Percentiles rank a stretch among this genome's conserved stretches.
These are phyloP conservation scores for Meteorus cinctellus DNA, from an alignment of 2,888 invertebrate species.

Conservation along the genomic window DNA sequence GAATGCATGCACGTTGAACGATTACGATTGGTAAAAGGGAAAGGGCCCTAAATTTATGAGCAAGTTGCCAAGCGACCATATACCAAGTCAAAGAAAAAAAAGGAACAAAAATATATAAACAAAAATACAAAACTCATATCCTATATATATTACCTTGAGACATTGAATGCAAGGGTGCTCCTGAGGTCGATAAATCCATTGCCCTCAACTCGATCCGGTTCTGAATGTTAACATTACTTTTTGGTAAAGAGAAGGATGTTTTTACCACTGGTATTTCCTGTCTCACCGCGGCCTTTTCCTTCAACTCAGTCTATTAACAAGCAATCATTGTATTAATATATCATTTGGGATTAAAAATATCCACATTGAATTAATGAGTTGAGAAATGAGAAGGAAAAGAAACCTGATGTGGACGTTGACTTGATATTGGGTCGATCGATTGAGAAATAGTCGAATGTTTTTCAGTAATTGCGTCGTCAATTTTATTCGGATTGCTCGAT, in stretches of 20 bases:
- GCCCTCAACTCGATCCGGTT: slow-evolving; percentile 47
- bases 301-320: not conserved
- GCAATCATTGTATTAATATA: not conserved
- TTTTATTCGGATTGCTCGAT: slow-evolving; percentile 2
- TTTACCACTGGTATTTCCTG: slow-evolving; percentile 44
- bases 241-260: slow-evolving; percentile 49
- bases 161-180: slow-evolving; percentile 32
- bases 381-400: too few species aligned
- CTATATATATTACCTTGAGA: slow-evolving; percentile 44
- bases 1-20: not conserved
- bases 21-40: slow-evolving; percentile 28
- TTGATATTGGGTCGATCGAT: too few species aligned
- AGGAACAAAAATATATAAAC: not conserved
- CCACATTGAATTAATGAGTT: not conserved
- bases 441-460: too few species aligned
- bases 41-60: slow-evolving; percentile 12
- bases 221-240: slow-evolving; percentile 46
- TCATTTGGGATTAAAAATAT: not conserved
- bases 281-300: not conserved
- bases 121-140: not conserved
- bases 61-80: not conserved
- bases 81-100: slow-evolving; percentile 1
- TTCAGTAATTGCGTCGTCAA: not conserved
- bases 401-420: too few species aligned
- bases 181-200: slow-evolving; percentile 29